Percentiles rank a stretch among this genome's conserved stretches.
Evolutionary conservation across 1,140 invertebrate genomes (phyloP).

Genomic region (Ceratosolen fusciceps): DNA sequence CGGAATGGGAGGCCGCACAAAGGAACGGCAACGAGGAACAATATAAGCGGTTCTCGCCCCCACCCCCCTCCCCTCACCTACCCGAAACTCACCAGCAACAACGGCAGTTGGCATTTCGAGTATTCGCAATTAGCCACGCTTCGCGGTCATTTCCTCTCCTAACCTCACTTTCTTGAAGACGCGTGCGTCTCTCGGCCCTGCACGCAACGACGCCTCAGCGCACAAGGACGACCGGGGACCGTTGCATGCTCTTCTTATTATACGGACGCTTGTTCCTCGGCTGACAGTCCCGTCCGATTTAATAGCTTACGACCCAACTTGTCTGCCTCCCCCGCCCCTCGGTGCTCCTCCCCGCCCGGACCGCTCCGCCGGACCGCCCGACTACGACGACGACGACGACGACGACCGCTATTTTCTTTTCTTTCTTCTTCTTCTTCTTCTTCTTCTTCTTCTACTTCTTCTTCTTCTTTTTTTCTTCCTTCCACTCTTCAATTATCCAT

Average conservation of each 20-base stretch:
- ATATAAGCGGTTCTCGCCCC: not conserved
- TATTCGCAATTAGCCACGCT: slow-evolving; percentile 45
- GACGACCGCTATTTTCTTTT: no score
- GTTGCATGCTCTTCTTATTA: no score
- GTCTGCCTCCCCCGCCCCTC: not conserved
- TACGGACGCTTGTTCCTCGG: slow-evolving; percentile 25
- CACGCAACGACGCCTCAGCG: not conserved
- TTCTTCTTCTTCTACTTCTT: no score
- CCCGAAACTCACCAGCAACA: no score
- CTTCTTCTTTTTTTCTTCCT: no score
- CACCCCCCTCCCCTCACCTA: not conserved
- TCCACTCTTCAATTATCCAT: slow-evolving; percentile 43
- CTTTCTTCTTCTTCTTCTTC: no score
- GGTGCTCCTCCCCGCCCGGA: not conserved
- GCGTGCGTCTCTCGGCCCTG: not conserved
- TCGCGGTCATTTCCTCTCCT: slow-evolving; percentile 39
- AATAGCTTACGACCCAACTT: slow-evolving; percentile 33
- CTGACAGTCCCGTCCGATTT: slow-evolving; percentile 21
- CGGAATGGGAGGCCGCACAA: not conserved
- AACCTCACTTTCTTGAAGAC: slow-evolving; percentile 7
- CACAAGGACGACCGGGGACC: not conserved
- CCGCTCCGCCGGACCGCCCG: no score
- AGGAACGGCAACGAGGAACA: not conserved
- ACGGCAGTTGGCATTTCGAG: slow-evolving; percentile 35
- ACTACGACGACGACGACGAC: no score